Evolutionary conservation across 2,797 vertebrate species (phyloP), one percentile per base, ranked within the genome.

Genomic region (Carduelis carduelis): DNA sequence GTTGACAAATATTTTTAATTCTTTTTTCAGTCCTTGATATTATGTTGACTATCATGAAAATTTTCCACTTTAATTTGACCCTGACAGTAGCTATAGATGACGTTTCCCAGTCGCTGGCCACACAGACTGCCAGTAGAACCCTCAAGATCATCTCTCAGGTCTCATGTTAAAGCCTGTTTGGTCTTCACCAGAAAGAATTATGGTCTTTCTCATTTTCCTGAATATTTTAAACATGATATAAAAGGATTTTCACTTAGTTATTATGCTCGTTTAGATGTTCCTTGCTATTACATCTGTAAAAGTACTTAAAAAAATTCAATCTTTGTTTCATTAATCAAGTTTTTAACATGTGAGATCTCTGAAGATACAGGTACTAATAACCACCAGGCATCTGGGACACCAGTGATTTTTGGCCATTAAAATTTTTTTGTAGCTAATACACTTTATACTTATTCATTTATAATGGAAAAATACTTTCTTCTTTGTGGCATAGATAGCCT

Each of bases 111-210:
- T 50, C 47, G 52, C 21, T 61, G 32, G 6, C 7, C 23, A 16
- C 6, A 28, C 0, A 60, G 18, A 20, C 17, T 70, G 7, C 20
- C 30, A n/a, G 11, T 55, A 59, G 34, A 65, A 55, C 5, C 8
- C 20, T 55, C 26, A 87, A n/a, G n/a, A 53, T 9, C 1, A 3
- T 8, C 4, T 55, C 15, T 63, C 9, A 3, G 1, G 0, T 63
- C 22, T 63, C 22, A 5, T 1, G 0, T 5, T 20, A 63, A 5
- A 49, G 6, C 1, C 14, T 69, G 2, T 37, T 61, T 66, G 4
- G 7, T 50, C 23, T 35, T 87, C 52, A 81, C 12, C 27, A 35
- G 74, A 56, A 39, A 34, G 35, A 71, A 19, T 66, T 5, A 75
- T 2, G 19, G 5, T 11, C 5, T 14, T 94, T 82, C 56, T 37